Conservation (phyloP, 2,888 invertebrate genomes). For the Brachypterus glaber region DNA sequence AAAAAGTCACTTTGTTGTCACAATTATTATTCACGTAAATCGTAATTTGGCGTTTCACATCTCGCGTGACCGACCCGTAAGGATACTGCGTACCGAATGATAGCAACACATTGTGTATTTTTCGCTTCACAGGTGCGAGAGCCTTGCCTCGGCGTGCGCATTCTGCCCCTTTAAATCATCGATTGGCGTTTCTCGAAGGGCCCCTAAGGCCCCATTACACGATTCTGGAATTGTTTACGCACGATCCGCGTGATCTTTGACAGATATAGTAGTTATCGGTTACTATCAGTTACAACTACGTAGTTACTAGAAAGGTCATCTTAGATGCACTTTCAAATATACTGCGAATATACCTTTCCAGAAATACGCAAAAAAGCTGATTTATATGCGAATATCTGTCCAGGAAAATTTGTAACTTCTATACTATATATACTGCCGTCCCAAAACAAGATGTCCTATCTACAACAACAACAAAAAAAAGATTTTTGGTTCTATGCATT, state of each 20-base stretch:
- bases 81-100: constrained; percentile 24
- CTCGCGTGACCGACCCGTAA: constrained; percentile 17
- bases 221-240: constrained; percentile 25
- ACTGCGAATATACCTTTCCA: too few relatives aligned
- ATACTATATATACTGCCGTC: too few relatives aligned
- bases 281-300: too few relatives aligned
- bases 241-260: constrained; percentile 26
- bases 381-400: too few relatives aligned
- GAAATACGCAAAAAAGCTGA: too few relatives aligned
- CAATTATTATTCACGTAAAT: neutral
- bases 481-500: too few relatives aligned
- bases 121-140: constrained; percentile 33
- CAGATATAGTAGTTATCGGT: too few relatives aligned
- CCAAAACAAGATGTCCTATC: too few relatives aligned
- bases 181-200: constrained; percentile 33
- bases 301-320: too few relatives aligned
- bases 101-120: constrained; percentile 20
- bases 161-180: constrained; percentile 31
- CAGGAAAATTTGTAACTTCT: too few relatives aligned
- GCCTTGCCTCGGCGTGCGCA: constrained; percentile 36
- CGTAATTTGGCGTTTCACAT: constrained; percentile 17
- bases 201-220: constrained; percentile 24
- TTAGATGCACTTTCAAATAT: too few relatives aligned
- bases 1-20: constrained; percentile 1
- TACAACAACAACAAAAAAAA: too few relatives aligned